Evolutionary conservation across 1,140 invertebrate species (phyloP).

Genomic region (Phortica variegata): DNA sequence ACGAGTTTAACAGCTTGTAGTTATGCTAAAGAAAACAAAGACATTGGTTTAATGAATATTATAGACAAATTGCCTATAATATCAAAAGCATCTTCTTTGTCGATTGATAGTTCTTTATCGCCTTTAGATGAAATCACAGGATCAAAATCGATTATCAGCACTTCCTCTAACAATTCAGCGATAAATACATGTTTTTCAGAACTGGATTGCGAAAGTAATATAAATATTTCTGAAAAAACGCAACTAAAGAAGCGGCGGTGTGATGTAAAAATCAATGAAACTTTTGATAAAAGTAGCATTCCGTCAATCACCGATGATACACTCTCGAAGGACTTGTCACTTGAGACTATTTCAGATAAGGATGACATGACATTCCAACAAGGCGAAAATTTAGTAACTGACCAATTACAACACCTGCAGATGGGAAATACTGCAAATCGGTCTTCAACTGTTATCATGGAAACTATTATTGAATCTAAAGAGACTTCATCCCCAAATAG

Average conservation of each 20-base stretch:
- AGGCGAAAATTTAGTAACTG: conserved; percentile 39
- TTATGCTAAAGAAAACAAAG: conserved; percentile 15
- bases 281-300: conserved; percentile 54
- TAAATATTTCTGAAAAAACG: not conserved
- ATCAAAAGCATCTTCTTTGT: conserved; percentile 49
- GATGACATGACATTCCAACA: conserved; percentile 56
- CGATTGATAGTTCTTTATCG: conserved; percentile 47
- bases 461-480: conserved; percentile 54
- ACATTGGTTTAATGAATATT: conserved; percentile 47
- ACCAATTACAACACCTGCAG: conserved; percentile 12
- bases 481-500: conserved; percentile 54
- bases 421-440: conserved; percentile 35
- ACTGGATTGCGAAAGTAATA: conserved; percentile 16
- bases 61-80: conserved; percentile 53
- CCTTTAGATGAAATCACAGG: conserved; percentile 50
- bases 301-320: conserved; percentile 50
- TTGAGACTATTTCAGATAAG: conserved; percentile 49
- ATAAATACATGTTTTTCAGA: conserved; percentile 12
- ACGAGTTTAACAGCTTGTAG: conserved; percentile 62
- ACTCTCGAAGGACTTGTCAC: conserved; percentile 51
- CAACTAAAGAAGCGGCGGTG: conserved; percentile 37
- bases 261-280: conserved; percentile 52
- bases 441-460: conserved; percentile 41
- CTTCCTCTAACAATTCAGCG: conserved; percentile 39
- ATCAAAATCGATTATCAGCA: conserved; percentile 48